Evolutionary conservation across 2,797 vertebrate species (phyloP), one percentile per base, ranked within the genome.

Genomic region (Anolis apletophallus): DNA sequence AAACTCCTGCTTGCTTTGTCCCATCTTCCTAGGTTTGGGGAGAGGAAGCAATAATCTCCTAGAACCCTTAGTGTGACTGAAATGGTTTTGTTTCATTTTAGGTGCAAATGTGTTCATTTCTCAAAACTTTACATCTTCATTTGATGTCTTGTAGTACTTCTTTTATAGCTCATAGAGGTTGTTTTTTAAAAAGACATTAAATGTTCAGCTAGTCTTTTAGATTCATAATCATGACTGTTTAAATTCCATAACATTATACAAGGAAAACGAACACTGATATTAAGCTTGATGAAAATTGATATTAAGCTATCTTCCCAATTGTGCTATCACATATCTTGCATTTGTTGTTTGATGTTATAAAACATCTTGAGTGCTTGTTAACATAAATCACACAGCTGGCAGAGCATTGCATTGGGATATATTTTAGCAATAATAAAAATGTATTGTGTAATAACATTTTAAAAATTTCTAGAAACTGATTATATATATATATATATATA

Each of bases 381-480:
- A 36, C 52, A 57, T 67, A 84, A 67, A 67, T 77, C 17, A 50
- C 71, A 50, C 34, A 83, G 54, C 36, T 83, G 16, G 74, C 77
- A 82, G n/a, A 77, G 57, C 81, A 80, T 78, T 16, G 17, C 3
- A 1, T n/a, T 40, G 7, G 13, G n/a, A 61, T 36, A 46, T 16
- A 0, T 90, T 85, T 90, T 34, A 59, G n/a, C n/a, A n/a, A 0
- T 52, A 54, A 21, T 76, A 54, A 61, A 88, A 71, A 71, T 59
- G 19, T 57, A 57, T 59, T 5, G 0, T 69, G 79, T 19, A 68
- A 78, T 12, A 9, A 50, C 72, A 54, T 67, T 75, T 74, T 75
- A 46, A 46, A 46, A 46, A 34, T 87, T 92, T 85, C 81, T 83
- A 3, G 82, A 80, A 8, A 50, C 11, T 89, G 81, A 89, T 46